Evolutionary conservation across 2,797 vertebrate species (phyloP), one percentile per base, ranked within the genome.

Genomic region (Catostomus latipinnis): DNA sequence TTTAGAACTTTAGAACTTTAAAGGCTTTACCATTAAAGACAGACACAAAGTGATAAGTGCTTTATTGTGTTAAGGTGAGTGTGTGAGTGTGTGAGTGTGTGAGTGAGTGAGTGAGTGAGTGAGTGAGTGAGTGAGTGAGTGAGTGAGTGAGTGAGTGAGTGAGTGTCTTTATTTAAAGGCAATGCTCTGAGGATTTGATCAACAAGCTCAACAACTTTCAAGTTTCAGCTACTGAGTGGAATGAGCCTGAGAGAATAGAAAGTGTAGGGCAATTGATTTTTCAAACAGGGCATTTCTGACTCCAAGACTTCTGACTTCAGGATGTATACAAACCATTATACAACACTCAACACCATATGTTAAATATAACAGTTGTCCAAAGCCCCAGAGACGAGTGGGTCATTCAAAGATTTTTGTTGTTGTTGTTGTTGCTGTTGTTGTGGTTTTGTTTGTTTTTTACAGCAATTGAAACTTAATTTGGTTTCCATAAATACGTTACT

Each of bases 201-300:
- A 34, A 34, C 34, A 3, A 18, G 70, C 58, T 65, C 49, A 85
- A 88, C 70, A 87, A 16, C 58, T 87, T 90, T 90, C 79, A 86
- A 53, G 71, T 79, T 87, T 89, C 86, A 85, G 86, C 85, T 87
- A 81, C 82, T 85, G 69, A 83, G 85, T 90, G 84, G 88, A 89
- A 84, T 82, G 72, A 78, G 56, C 78, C 82, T 66, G 86, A 85
- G 82, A 22, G 22, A 22, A 84, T 80, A 87, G 2, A 80, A 86
- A 58, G 74, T 62, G 22, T 6, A 4, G 71, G 80, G 72, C 49
- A 70, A 78, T 85, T 80, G 48, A 81, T 79, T 85, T 78, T 82
- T 78, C 57, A 61, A 48, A 54, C 58, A 76, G 72, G 46, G 50
- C 49, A 16, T 80, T 81, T 74, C 48, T 8, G 71, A 76, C 54